Conservation (phyloP, 1,140 invertebrate species). For the Trichonephila inaurata region DNA sequence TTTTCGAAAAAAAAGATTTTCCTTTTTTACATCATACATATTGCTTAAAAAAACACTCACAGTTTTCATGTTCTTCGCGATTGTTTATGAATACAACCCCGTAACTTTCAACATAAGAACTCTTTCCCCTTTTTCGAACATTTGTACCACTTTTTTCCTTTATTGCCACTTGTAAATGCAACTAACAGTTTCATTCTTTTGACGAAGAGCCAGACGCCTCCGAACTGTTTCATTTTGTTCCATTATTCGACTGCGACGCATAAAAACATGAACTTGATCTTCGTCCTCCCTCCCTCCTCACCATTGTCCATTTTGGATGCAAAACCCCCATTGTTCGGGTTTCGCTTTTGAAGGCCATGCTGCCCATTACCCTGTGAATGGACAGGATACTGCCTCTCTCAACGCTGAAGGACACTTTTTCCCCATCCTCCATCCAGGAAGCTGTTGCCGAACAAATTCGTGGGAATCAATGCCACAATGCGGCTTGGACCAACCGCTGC, state of each 20-base stretch:
- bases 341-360: background rate
- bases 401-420: background rate
- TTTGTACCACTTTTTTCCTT: background rate
- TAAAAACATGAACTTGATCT: slow-evolving; percentile 17
- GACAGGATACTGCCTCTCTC: background rate
- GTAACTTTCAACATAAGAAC: background rate
- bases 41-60: background rate
- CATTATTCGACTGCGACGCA: background rate
- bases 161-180: background rate
- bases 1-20: too few species aligned
- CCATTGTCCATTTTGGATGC: background rate
- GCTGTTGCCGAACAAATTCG: background rate
- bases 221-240: slow-evolving; percentile 4
- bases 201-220: background rate
- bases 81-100: background rate
- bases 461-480: background rate
- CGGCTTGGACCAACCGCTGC: too few species aligned
- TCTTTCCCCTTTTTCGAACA: background rate
- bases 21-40: too few species aligned
- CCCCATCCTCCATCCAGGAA: background rate
- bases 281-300: background rate
- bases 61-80: background rate
- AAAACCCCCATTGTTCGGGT: background rate
- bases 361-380: slow-evolving; percentile 21
- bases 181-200: background rate